These are phyloP conservation scores for Archips xylosteana DNA, from an alignment of 2,888 invertebrate genomes.

Conservation along the genomic window DNA sequence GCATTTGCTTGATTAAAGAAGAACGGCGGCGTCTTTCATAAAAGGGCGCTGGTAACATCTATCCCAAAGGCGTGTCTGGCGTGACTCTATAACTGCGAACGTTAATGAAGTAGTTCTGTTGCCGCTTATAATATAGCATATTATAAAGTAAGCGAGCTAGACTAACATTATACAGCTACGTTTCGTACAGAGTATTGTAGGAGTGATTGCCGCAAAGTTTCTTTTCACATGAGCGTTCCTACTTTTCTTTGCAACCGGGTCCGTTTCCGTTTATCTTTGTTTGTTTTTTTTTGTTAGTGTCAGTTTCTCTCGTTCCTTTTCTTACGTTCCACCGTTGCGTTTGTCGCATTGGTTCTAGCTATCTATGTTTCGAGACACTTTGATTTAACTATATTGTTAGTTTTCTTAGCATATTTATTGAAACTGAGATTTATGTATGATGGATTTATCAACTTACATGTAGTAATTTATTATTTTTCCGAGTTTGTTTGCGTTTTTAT, in stretches of 20 bases:
- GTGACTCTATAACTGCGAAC: constrained; percentile 48
- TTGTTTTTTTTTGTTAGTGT: constrained; percentile 73
- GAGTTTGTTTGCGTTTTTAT: too few species aligned
- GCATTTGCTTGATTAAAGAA: constrained; percentile 70
- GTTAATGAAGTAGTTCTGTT: constrained; percentile 49
- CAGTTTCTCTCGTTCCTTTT: constrained; percentile 74
- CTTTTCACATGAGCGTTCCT: constrained; percentile 70
- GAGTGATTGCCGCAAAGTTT: constrained; percentile 74
- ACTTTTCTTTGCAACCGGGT: constrained; percentile 80
- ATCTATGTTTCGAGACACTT: constrained; percentile 34
- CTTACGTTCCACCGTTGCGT: constrained; percentile 73
- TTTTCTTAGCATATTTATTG: neutral
- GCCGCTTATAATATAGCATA: constrained; percentile 1
- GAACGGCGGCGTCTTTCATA: constrained; percentile 55
- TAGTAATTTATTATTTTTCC: too few species aligned
- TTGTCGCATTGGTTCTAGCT: constrained; percentile 60
- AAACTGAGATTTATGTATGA: neutral
- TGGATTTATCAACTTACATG: neutral
- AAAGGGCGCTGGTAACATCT: constrained; percentile 52
- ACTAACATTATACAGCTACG: constrained; percentile 11
- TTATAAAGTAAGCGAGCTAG: constrained; percentile 7
- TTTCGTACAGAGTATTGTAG: constrained; percentile 44
- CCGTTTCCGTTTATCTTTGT: constrained; percentile 82
- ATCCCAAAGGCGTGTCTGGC: constrained; percentile 44
- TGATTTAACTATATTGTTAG: constrained; percentile 33